Evolutionary conservation across 2,797 vertebrate genomes (phyloP).

Genomic region (Lithobates sylvaticus): DNA sequence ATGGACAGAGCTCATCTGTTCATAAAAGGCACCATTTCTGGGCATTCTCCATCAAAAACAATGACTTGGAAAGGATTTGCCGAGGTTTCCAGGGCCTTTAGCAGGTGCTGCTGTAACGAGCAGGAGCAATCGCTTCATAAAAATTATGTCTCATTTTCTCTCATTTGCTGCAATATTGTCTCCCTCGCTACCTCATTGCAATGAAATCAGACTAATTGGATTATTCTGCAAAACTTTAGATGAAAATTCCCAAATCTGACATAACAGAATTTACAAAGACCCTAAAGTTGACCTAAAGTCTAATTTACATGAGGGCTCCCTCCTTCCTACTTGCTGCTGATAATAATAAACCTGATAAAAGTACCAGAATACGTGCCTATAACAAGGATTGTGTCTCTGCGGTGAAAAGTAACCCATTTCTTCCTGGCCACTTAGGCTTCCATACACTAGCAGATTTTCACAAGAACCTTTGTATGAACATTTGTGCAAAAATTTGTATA

Average conservation of each 20-base stretch:
- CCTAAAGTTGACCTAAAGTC: neutral
- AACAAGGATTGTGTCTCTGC: no score
- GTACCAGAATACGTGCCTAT: neutral
- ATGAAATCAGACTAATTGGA: slow-evolving; percentile 11
- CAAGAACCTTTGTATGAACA: no score
- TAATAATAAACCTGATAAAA: neutral
- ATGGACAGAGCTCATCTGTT: slow-evolving; percentile 56
- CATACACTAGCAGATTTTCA: no score
- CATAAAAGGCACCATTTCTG: slow-evolving; percentile 16
- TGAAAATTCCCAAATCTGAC: neutral
- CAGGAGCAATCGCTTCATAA: slow-evolving; percentile 11
- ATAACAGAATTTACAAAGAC: slow-evolving; percentile 2
- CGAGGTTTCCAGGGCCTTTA: neutral
- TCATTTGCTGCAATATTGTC: slow-evolving; percentile 32
- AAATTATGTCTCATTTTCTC: slow-evolving; percentile 32
- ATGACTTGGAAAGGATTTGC: slow-evolving; percentile 21
- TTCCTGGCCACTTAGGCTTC: neutral
- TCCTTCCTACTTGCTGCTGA: neutral
- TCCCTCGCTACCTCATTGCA: neutral
- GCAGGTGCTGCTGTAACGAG: slow-evolving; percentile 23
- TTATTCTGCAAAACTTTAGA: slow-evolving; percentile 18
- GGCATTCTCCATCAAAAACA: slow-evolving; percentile 29
- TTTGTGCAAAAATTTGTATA: no score
- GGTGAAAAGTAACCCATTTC: no score
- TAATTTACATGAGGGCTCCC: neutral